Conservation (phyloP, 2,888 invertebrate genomes). For the Argyresthia albistria region DNA sequence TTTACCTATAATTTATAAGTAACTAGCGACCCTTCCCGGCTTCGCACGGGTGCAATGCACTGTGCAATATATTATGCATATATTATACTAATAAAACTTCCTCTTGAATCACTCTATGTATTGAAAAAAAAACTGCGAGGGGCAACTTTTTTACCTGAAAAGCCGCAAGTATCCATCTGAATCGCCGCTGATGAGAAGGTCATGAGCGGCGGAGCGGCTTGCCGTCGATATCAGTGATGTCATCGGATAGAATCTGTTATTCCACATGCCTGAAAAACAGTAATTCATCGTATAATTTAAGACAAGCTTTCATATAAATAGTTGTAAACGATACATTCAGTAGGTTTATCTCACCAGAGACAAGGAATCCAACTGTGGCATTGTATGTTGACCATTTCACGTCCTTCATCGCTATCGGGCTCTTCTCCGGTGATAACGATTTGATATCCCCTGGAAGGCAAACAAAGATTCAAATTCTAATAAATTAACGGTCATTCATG, state of each 20-base stretch:
- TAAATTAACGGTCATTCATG: no score
- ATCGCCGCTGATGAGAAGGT: slow-evolving; percentile 88
- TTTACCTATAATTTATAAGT: background rate
- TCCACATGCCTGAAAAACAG: slow-evolving; percentile 82
- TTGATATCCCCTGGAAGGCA: slow-evolving; percentile 86
- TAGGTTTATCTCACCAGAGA: slow-evolving; percentile 75
- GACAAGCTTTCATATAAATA: no score
- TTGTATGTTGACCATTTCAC: slow-evolving; percentile 92
- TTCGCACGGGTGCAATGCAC: no score
- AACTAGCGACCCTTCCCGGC: background rate
- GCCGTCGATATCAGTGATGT: slow-evolving; percentile 87
- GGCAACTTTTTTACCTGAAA: slow-evolving; percentile 80
- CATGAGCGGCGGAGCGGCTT: slow-evolving; percentile 86
- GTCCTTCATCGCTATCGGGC: slow-evolving; percentile 91
- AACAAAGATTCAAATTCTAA: background rate
- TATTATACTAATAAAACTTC: no score
- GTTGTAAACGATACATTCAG: no score
- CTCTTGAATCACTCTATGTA: no score
- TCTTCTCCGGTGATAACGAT: slow-evolving; percentile 87
- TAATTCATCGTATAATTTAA: background rate
- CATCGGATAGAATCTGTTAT: slow-evolving; percentile 89
- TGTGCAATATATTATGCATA: no score
- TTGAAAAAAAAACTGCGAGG: no score
- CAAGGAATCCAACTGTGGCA: slow-evolving; percentile 88
- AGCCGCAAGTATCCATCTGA: slow-evolving; percentile 90